These are phyloP conservation scores for Antennarius maculatus DNA, from an alignment of 2,797 vertebrate species.

Conservation along the genomic window DNA sequence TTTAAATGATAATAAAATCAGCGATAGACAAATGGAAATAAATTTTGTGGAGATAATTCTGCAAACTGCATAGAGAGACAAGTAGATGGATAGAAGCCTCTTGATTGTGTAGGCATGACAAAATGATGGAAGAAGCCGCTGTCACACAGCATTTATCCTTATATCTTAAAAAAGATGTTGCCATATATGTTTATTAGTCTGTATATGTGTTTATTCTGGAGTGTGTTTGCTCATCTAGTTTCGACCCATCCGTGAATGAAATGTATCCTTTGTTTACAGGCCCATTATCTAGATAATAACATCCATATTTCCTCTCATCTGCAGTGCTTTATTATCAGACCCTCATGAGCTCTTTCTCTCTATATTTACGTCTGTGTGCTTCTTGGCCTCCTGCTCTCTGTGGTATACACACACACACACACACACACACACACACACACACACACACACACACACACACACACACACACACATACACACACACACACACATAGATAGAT, in stretches of 20 bases:
- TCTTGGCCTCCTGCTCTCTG: conserved; percentile 6
- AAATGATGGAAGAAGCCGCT: conserved; percentile 16
- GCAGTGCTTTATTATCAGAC: conserved; percentile 63
- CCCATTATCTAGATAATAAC: conserved; percentile 78
- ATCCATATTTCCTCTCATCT: conserved; percentile 74
- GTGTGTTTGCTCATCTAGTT: conserved; percentile 26
- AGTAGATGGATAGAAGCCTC: conserved; percentile 14
- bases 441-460: conserved; percentile 7
- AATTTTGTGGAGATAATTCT: conserved; percentile 7
- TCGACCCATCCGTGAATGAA: conserved; percentile 65
- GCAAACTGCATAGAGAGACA: too few relatives aligned
- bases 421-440: conserved; percentile 14
- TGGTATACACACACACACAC: conserved; percentile 15
- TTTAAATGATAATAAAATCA: conserved; percentile 9
- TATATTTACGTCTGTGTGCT: conserved; percentile 14
- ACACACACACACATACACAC: conserved; percentile 17
- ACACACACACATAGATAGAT: conserved; percentile 35
- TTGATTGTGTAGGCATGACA: conserved; percentile 9
- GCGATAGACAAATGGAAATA: conserved; percentile 4
- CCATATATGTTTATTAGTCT: not conserved
- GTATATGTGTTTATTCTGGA: not conserved
- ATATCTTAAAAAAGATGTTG: conserved; percentile 29
- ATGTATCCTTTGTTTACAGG: conserved; percentile 76
- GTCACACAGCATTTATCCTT: conserved; percentile 33
- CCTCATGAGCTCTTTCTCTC: conserved; percentile 54